A percentile compares a stretch with the other conserved stretches of the same genome.
phyloP scores from a whole-genome alignment of 2,888 invertebrate genomes.

The Melinaea menophilus region DNA sequence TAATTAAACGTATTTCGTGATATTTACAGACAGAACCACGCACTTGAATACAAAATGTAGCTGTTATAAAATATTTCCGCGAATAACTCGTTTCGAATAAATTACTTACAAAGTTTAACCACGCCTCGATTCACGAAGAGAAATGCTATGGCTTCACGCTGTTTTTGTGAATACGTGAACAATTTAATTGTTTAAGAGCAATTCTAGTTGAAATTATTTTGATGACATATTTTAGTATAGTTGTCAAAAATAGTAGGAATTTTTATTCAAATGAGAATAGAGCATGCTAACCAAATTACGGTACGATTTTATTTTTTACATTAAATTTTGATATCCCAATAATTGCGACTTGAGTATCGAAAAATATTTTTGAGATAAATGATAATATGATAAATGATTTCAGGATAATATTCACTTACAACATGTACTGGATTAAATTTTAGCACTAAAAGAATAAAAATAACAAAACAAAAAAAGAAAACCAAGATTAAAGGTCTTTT shows the following conservation, averaged over 20 bases:
- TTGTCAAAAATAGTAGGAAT: not conserved
- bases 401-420: no score
- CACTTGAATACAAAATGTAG: constrained; percentile 12
- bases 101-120: constrained; percentile 23
- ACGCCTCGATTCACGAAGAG: constrained; percentile 11
- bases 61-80: constrained; percentile 17
- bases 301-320: no score
- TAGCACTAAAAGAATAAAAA: no score
- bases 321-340: no score
- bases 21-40: not conserved
- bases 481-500: no score
- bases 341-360: no score
- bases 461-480: no score
- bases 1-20: not conserved
- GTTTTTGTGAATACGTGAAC: constrained; percentile 11
- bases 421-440: no score
- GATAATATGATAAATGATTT: no score
- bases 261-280: constrained; percentile 1
- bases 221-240: not conserved
- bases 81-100: constrained; percentile 24
- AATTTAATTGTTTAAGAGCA: constrained; percentile 8
- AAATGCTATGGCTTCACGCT: constrained; percentile 11
- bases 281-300: not conserved
- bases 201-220: not conserved
- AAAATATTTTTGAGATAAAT: no score